phyloP scores from a whole-genome alignment of 2,797 vertebrate species.

The Pipistrellus nathusii region DNA sequence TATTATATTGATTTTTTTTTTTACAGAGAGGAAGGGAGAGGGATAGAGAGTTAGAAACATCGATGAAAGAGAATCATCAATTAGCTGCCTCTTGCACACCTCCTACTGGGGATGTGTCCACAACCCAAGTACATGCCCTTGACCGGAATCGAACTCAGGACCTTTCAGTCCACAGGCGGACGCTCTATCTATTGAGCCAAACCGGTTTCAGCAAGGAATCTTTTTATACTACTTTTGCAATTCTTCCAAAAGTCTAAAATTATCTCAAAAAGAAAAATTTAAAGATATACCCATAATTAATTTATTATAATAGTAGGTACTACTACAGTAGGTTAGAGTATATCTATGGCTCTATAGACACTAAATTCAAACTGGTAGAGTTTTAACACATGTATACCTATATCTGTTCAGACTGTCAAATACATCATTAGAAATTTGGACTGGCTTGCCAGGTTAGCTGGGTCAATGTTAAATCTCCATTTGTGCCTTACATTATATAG shows the following conservation, averaged over 20 bases:
- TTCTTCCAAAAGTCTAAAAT: background rate
- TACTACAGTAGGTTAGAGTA: background rate
- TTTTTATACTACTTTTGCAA: background rate
- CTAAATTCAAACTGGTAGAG: background rate
- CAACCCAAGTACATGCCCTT: too few relatives aligned
- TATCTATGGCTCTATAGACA: background rate
- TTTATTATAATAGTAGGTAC: constrained; percentile 19
- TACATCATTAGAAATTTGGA: background rate
- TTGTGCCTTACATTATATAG: background rate
- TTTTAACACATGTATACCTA: constrained; percentile 25
- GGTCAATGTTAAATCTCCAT: background rate
- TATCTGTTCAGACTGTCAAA: background rate
- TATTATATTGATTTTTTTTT: too few relatives aligned
- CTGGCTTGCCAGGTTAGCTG: background rate
- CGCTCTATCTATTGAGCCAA: too few relatives aligned
- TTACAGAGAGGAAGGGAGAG: too few relatives aligned
- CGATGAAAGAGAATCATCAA: too few relatives aligned
- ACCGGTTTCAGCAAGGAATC: background rate
- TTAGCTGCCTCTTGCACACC: too few relatives aligned
- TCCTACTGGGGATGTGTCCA: too few relatives aligned
- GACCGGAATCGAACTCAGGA: too few relatives aligned
- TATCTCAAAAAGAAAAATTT: background rate
- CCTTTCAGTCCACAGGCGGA: too few relatives aligned
- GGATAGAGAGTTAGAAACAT: too few relatives aligned
- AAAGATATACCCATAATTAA: background rate